Evolutionary conservation across 2,888 invertebrate species (phyloP).

Genomic region (Lacanobia wlatinum): DNA sequence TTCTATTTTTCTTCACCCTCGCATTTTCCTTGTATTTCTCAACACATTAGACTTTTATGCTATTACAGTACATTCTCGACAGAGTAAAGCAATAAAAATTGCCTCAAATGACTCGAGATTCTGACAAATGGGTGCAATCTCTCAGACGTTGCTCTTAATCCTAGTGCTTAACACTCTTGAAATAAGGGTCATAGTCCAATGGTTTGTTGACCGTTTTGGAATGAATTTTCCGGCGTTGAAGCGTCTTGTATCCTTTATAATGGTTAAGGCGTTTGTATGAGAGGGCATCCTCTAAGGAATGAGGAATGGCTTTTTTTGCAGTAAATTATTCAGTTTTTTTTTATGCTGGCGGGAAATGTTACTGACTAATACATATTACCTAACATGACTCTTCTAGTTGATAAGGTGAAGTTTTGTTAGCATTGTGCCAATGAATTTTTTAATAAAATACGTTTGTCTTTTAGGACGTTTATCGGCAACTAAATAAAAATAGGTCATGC

Average conservation of each 20-base stretch:
- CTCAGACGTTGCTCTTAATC: slow-evolving; percentile 26
- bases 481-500: too few species aligned
- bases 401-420: too few species aligned
- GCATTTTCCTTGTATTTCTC: slow-evolving; percentile 31
- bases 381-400: too few species aligned
- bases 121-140: slow-evolving; percentile 57
- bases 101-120: slow-evolving; percentile 52
- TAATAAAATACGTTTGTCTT: too few species aligned
- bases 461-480: too few species aligned
- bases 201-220: slow-evolving; percentile 6
- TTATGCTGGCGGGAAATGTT: neutral
- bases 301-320: slow-evolving; percentile 7
- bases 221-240: slow-evolving; percentile 27
- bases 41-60: slow-evolving; percentile 38
- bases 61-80: slow-evolving; percentile 33
- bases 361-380: too few species aligned
- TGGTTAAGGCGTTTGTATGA: slow-evolving; percentile 7
- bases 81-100: slow-evolving; percentile 57
- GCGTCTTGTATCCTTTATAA: slow-evolving; percentile 15
- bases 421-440: too few species aligned
- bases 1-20: slow-evolving; percentile 32
- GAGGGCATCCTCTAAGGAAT: neutral
- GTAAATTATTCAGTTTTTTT: neutral
- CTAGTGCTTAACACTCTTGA: slow-evolving; percentile 12
- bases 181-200: slow-evolving; percentile 18